Base-by-base conservation (phyloP, 2,113 vertebrate species). In the Aphyosemion australe region DNA sequence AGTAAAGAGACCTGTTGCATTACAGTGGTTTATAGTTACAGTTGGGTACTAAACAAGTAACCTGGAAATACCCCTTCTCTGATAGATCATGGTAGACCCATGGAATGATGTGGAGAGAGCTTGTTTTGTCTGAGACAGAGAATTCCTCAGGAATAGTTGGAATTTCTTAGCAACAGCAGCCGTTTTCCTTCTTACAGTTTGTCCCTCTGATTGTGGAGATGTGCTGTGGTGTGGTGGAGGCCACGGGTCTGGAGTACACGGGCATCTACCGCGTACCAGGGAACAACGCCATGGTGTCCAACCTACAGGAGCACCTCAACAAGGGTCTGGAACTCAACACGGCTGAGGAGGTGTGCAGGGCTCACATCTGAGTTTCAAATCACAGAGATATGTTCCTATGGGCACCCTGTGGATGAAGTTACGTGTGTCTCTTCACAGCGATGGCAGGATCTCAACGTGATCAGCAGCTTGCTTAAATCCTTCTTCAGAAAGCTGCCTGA, bases 371-470 rank as follows among this genome's bases (percentile, higher is more conserved):
- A 20, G 13, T n/a, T 9, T 42, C 1, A 12, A 9, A 31, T 14
- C 9, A 13, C 18, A 57, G 39, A 42, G 8, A 4, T 18, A 8
- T 21, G 2, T 13, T 4, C 8, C 34, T n/a, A n/a, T n/a, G n/a
- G n/a, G n/a, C n/a, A n/a, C n/a, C n/a, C n/a, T 10, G 15, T 31
- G 4, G 1, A 43, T 9, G 26, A 26, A 5, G 26, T 26, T 26
- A 26, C 5, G 26, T 26, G 26, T 68, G 15, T 83, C n/a, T 83
- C n/a, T 73, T 79, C 82, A 53, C 86, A 97, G 97, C 94, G 94
- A 69, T 99, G 96, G 95, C 96, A 98, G 84, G 97, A 99, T 75
- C 91, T 97, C 74, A 99, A 99, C 0, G 97, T 99, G 39, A 96
- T 99, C 83, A 98, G 97, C 92, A 99, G 97, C 80, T 90, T 99